These are phyloP conservation scores for Scolopax mira DNA, from an alignment of 2,113 vertebrate genomes.

Conservation along the genomic window DNA sequence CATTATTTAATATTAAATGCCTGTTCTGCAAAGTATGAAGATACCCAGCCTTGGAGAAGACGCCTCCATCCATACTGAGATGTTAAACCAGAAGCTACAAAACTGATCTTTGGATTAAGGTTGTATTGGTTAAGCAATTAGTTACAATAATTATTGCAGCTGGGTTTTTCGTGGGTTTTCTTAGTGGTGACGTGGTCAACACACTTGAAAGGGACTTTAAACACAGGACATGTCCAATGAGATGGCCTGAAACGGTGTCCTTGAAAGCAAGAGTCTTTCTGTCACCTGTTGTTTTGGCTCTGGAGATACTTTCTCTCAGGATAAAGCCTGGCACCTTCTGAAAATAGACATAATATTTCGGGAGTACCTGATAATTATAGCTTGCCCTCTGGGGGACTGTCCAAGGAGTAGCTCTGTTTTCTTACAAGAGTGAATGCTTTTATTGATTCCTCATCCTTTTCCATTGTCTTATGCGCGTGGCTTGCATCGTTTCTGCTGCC, in stretches of 20 bases:
- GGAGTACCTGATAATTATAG: background rate
- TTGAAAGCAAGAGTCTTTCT: background rate
- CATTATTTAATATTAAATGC: background rate
- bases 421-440: background rate
- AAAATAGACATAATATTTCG: background rate
- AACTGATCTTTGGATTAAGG: background rate
- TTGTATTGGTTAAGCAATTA: background rate
- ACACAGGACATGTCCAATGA: background rate
- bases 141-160: background rate
- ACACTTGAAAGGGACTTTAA: background rate
- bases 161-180: background rate
- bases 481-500: background rate
- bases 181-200: background rate
- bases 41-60: background rate
- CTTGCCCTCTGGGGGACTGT: background rate
- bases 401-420: background rate
- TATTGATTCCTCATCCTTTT: background rate
- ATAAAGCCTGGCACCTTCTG: background rate
- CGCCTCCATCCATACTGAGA: background rate
- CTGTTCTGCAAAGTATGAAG: background rate
- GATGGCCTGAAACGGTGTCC: background rate
- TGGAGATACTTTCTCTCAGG: background rate
- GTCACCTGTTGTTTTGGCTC: background rate
- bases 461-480: accelerated
- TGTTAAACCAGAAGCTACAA: background rate